A percentile compares a stretch with the other conserved stretches of the same genome.
Evolutionary conservation across 1,140 invertebrate genomes (phyloP).

Genomic region (Pristionchus pacificus): DNA sequence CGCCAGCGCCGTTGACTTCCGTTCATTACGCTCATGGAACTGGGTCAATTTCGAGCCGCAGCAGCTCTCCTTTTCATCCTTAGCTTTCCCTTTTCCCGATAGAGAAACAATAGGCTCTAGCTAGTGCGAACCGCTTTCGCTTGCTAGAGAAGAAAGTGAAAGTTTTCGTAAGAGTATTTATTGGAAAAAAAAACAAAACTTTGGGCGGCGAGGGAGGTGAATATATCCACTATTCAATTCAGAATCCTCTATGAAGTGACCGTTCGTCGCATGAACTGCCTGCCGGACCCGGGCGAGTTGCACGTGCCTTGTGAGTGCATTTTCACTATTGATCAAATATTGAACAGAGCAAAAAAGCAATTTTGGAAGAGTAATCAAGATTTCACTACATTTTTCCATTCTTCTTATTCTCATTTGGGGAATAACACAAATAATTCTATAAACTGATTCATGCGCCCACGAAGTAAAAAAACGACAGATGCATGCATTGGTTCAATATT

Average conservation of each 20-base stretch:
- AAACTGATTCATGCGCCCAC: not conserved
- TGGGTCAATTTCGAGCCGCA: slow-evolving; percentile 1
- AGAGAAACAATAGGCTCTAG: not conserved
- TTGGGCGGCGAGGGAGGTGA: not conserved
- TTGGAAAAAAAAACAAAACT: no score
- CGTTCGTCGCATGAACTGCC: slow-evolving; percentile 53
- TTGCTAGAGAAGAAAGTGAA: no score
- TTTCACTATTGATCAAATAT: no score
- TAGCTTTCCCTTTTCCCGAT: not conserved
- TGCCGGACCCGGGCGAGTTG: slow-evolving; percentile 51
- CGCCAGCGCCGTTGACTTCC: no score
- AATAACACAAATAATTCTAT: not conserved
- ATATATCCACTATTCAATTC: slow-evolving; percentile 3
- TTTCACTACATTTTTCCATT: not conserved
- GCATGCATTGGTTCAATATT: no score
- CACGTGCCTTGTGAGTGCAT: slow-evolving; percentile 52
- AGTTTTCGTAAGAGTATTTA: no score
- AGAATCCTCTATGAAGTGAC: slow-evolving; percentile 53
- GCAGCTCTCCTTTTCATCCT: not conserved
- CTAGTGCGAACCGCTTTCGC: not conserved
- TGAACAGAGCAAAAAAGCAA: not conserved
- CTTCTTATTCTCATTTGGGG: not conserved
- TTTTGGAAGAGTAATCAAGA: not conserved
- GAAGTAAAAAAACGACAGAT: no score
- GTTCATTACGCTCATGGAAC: no score